Conservation (phyloP, 2,797 vertebrate genomes). For the Cercopithecus neglectus region DNA sequence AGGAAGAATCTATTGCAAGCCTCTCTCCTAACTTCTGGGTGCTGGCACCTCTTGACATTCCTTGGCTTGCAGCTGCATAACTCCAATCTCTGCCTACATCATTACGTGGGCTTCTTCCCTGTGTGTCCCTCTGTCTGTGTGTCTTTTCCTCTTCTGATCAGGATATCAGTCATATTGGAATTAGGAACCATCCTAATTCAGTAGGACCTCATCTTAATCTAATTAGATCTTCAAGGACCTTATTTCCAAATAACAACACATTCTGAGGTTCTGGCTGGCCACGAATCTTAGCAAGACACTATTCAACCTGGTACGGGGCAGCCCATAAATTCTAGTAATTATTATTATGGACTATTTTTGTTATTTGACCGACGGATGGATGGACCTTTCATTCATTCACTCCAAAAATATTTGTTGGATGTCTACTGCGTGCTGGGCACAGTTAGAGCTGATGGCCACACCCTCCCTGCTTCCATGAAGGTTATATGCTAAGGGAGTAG, state of each 20-base stretch:
- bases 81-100: not conserved
- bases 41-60: not conserved
- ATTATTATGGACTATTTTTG: not conserved
- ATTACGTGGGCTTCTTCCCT: not conserved
- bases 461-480: not conserved
- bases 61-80: not conserved
- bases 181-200: not conserved
- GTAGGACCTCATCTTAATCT: not conserved
- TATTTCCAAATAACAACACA: slow-evolving; percentile 18
- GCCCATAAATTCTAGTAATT: not conserved
- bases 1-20: not conserved
- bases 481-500: not conserved
- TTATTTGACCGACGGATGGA: not conserved
- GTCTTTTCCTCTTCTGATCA: not conserved
- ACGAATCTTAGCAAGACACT: not conserved
- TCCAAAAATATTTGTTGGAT: not conserved
- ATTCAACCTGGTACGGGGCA: not conserved
- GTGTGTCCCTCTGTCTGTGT: not conserved
- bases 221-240: not conserved
- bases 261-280: not conserved
- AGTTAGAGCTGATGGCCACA: not conserved
- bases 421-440: not conserved
- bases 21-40: not conserved
- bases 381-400: not conserved
- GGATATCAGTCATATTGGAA: not conserved